Base-by-base conservation (phyloP, 2,888 invertebrate genomes). In the Drosophila antonietae region DNA sequence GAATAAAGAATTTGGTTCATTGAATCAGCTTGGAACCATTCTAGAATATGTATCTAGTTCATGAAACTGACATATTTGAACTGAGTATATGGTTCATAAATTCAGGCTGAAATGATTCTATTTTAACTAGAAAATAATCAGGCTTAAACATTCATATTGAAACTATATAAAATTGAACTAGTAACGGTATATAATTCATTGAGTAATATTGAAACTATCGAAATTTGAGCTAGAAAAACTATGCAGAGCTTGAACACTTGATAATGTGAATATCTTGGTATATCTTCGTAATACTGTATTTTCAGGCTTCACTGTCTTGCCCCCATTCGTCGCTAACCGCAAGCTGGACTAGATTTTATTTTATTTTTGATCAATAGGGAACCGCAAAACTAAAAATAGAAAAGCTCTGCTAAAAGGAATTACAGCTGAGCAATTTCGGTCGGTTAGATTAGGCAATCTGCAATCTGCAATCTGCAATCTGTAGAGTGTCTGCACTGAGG, bases 401-500 rank as follows among this genome's bases (percentile, higher is more conserved):
- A 51, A 18, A 18, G 18, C 51, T 33, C 51, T n/a, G 49, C n/a
- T n/a, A 7, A 20, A 9, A 33, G 12, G 33, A 33, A 18, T 51
- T 51, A 7, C 18, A 51, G 18, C 18, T 3, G 51, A 18, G 14
- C 51, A 18, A 18, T 51, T 51, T 18, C 20, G 2, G 49, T 31
- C 7, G 33, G 3, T 7, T 31, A n/a, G 41, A 59, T 59, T 59
- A 6, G 47, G 49, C 59, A 59, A 59, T 39, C 9, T 2, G 10
- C 18, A 33, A 28, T 39, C 9, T 2, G 10, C 18, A 33, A 28
- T 28, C 28, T 28, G 28, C 28, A 28, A 28, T 28, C 28, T 28
- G 28, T 28, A 6, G 28, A 28, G 6, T 12, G n/a, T n/a, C n/a
- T 58, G 46, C 12, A 20, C 14, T 28, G 28, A n/a, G 12, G 28